A percentile compares a stretch with the other conserved stretches of the same genome.
Evolutionary conservation across 1,140 invertebrate genomes (phyloP).

Genomic region (Paraescarpia echinospica): DNA sequence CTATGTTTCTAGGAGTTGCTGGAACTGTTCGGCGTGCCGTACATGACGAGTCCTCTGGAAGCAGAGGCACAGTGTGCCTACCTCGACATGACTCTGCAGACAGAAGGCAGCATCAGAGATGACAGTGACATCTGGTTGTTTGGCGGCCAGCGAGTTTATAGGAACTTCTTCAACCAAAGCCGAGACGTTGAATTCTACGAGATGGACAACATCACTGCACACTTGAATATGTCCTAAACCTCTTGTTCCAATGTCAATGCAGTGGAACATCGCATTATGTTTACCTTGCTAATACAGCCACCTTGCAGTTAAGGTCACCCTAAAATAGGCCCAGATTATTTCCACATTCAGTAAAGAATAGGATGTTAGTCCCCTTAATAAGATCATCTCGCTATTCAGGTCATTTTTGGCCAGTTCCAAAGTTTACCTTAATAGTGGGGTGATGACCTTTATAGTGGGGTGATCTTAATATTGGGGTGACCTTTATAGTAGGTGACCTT

Average conservation of each 20-base stretch:
- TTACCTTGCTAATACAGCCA: too few species aligned
- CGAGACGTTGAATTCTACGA: conserved; percentile 84
- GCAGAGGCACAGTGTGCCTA: conserved; percentile 96
- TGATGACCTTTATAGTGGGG: too few species aligned
- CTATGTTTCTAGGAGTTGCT: conserved; percentile 71
- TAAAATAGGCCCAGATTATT: too few species aligned
- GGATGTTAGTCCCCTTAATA: too few species aligned
- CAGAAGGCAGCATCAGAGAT: conserved; percentile 78
- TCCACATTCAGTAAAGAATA: too few species aligned
- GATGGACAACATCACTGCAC: conserved; percentile 74
- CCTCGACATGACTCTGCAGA: conserved; percentile 47
- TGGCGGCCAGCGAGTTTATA: conserved; percentile 90
- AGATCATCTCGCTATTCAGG: too few species aligned
- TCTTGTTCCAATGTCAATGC: not conserved
- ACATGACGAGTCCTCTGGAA: conserved; percentile 91
- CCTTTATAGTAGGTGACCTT: too few species aligned
- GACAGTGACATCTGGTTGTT: conserved; percentile 99
- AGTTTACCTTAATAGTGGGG: too few species aligned
- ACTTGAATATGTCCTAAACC: conserved; percentile 69
- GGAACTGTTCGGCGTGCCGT: conserved; percentile 91
- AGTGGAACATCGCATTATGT: too few species aligned
- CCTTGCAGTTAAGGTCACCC: too few species aligned
- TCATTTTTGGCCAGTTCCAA: too few species aligned
- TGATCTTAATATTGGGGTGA: too few species aligned
- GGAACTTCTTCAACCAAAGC: conserved; percentile 93